Base-by-base conservation (phyloP, 1,140 invertebrate genomes). In the Neuroterus valhalla region DNA sequence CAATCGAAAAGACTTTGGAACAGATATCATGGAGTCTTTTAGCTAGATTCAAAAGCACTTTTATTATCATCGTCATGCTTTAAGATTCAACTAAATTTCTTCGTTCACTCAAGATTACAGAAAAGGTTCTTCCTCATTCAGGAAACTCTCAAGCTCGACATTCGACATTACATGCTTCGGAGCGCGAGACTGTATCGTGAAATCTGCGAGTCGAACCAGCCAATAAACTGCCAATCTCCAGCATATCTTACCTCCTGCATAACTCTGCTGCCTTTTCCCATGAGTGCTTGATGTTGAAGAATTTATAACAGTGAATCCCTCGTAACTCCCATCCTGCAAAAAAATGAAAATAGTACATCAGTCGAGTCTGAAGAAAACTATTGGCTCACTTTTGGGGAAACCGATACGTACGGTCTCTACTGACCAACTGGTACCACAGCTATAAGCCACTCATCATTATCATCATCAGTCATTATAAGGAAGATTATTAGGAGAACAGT, bases 191-290 rank as follows among this genome's bases (percentile, higher is more conserved):
- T 15, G 1, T 6, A 26, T 31, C 21, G 52, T 5, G 14, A 26
- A 67, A 81, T 81, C 72, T 81, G 45, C 68, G 75, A 79, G 52
- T 78, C n/a, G 68, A 62, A 72, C 72, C 45, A n/a, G 21, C 75
- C 70, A 71, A 79, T 75, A 70, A 77, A 82, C 68, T 74, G 72
- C 72, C 68, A 75, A 70, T 71, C 43, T 70, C 21, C 23, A 21
- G 67, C 19, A 69, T 62, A 70, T 66, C 62, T 93, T 92, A 98
- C 96, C 96, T 96, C 92, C 95, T 94, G 92, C 97, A 98, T 89
- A 98, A 91, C 92, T 97, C 96, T 73, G 96, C 96, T 77, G 96
- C 96, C 92, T 96, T 97, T 91, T 96, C 95, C 96, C 96, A 98
- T 72, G 97, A 98, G 92, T 98, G 96, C 90, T 94, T 95, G 85